Conservation (phyloP, 2,797 vertebrate genomes). For the Phrynocephalus guinanensis region DNA sequence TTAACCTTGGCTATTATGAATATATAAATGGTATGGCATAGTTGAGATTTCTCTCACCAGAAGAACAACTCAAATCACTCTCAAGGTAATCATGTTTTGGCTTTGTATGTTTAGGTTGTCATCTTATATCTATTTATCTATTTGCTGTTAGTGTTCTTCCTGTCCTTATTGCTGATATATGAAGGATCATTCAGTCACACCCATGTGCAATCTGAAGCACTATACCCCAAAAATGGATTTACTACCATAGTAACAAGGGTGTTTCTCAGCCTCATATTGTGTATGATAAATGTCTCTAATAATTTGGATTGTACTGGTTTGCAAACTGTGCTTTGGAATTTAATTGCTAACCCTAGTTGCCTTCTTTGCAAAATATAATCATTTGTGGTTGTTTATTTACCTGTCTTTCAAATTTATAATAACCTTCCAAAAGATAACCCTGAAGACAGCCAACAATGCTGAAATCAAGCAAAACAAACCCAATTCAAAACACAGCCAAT, state of each 20-base stretch:
- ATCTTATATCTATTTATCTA: not conserved
- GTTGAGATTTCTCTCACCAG: no score
- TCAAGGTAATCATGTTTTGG: no score
- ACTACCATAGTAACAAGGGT: not conserved
- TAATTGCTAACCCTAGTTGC: not conserved
- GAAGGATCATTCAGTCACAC: not conserved
- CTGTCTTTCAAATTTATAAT: not conserved
- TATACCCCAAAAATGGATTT: not conserved
- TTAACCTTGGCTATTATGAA: no score
- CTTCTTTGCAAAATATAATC: not conserved
- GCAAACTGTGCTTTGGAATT: not conserved
- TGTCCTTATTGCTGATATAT: no score
- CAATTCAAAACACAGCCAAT: not conserved
- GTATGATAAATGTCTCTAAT: not conserved
- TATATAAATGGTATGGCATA: no score
- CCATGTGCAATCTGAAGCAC: not conserved
- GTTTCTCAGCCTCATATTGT: not conserved
- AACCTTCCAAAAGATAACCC: not conserved
- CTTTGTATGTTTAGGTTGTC: slow-evolving; percentile 57
- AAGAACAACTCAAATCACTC: no score
- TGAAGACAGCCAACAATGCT: not conserved
- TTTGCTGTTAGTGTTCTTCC: no score
- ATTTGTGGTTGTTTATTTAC: not conserved
- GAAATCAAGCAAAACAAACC: not conserved
- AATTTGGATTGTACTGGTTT: not conserved